Evolutionary conservation across 2,113 vertebrate species (phyloP), one percentile per base, ranked within the genome.

Genomic region (Nyctereutes procyonoides): DNA sequence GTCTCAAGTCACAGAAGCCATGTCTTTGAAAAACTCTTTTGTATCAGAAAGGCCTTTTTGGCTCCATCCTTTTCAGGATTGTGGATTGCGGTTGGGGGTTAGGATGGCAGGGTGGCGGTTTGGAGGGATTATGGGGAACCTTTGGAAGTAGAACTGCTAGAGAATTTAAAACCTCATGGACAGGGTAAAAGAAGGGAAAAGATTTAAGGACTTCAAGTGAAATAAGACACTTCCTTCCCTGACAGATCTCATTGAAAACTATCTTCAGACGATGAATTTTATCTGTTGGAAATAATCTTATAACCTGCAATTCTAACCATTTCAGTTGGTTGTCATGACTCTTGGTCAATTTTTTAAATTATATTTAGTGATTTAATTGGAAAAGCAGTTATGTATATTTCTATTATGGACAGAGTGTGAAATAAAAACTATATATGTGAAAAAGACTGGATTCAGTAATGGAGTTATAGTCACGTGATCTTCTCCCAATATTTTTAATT

Each of bases 281-380:
- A 95, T 53, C 51, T 90, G 48, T 76, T 94, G 28, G n/a, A 93
- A 95, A 92, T 85, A 95, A 93, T 76, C 93, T 81, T 95, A 96
- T 79, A 55, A 71, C 73, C 30, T 80, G 38, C 80, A 69, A 32
- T 74, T 95, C 28, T 63, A 87, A 43, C 30, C 62, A 93, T 83
- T 96, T 94, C 62, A 56, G 63, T 80, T 87, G 65, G 65, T 48
- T 93, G 26, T 93, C 35, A 96, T 90, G 22, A 74, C 56, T 92
- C 90, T 58, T 80, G 69, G 67, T 43, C 26, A 95, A 56, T 73
- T 91, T 89, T 96, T 89, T 90, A 82, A 7, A 43, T 89, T 96
- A 92, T 73, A 92, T 83, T 80, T 88, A 30, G 4, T 48, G 35
- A 82, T 91, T 95, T 55, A 90, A 62, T 88, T 95, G 10, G n/a